Conservation (phyloP, 1,140 invertebrate species). For the Onthophagus taurus region DNA sequence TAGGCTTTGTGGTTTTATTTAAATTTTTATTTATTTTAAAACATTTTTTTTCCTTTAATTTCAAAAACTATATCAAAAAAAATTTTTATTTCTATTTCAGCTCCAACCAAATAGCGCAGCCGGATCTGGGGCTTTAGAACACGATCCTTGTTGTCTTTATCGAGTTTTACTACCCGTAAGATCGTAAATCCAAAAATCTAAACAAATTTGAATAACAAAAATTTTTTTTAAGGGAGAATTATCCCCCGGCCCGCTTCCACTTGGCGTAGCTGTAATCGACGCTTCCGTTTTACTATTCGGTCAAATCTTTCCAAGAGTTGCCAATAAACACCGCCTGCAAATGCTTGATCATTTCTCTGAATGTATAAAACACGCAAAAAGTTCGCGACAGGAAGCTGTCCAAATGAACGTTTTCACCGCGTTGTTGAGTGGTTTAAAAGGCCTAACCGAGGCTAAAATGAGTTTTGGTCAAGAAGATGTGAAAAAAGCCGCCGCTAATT, state of each 20-base stretch:
- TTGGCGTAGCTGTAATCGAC: constrained; percentile 96
- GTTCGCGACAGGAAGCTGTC: constrained; percentile 84
- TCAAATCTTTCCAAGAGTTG: constrained; percentile 85
- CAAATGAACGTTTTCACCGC: constrained; percentile 97
- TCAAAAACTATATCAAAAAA: not conserved
- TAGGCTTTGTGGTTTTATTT: constrained; percentile 5
- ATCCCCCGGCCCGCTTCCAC: constrained; percentile 77
- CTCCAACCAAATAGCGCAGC: constrained; percentile 85
- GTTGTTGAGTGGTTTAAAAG: constrained; percentile 79
- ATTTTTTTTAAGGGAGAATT: constrained; percentile 42
- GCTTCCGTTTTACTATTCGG: constrained; percentile 88
- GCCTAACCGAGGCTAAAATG: constrained; percentile 77
- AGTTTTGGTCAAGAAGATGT: constrained; percentile 84
- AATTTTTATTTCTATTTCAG: constrained; percentile 41
- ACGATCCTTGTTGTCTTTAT: constrained; percentile 88
- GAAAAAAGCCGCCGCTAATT: constrained; percentile 70
- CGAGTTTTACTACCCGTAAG: constrained; percentile 32
- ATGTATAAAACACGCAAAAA: constrained; percentile 88
- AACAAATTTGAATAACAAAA: not conserved
- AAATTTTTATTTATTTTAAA: constrained; percentile 1
- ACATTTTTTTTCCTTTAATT: constrained; percentile 1
- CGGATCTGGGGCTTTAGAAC: constrained; percentile 90
- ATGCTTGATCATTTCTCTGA: constrained; percentile 96
- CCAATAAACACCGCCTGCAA: constrained; percentile 91
- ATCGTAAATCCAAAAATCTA: not conserved